These are phyloP conservation scores for Dinoponera quadriceps DNA, from an alignment of 1,140 invertebrate species.

Conservation along the genomic window DNA sequence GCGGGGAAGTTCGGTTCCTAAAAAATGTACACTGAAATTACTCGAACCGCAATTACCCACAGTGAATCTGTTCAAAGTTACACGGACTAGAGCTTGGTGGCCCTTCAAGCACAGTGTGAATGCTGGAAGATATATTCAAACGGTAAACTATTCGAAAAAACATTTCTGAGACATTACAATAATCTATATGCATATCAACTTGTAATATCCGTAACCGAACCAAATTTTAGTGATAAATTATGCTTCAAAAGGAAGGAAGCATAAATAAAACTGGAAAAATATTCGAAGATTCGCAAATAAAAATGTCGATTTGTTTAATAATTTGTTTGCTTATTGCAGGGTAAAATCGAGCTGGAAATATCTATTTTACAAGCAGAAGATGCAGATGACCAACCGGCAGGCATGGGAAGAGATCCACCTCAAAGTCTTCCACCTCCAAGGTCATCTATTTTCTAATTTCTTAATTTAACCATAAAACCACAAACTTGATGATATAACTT, in stretches of 20 bases:
- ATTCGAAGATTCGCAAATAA: neutral
- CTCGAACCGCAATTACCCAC: slow-evolving; percentile 87
- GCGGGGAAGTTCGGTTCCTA: slow-evolving; percentile 86
- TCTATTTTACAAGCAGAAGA: slow-evolving; percentile 87
- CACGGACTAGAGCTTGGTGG: slow-evolving; percentile 93
- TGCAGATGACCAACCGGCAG: slow-evolving; percentile 87
- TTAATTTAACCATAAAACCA: too few species aligned
- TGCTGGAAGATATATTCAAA: slow-evolving; percentile 78
- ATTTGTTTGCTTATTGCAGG: slow-evolving; percentile 82
- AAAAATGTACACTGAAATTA: slow-evolving; percentile 87
- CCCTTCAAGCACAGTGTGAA: slow-evolving; percentile 87
- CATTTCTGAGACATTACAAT: too few species aligned
- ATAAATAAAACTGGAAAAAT: neutral
- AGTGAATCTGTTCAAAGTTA: slow-evolving; percentile 92
- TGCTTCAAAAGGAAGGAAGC: neutral
- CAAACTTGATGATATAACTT: too few species aligned
- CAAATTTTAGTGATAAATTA: neutral
- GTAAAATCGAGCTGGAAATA: slow-evolving; percentile 89
- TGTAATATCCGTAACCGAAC: neutral
- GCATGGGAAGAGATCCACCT: slow-evolving; percentile 87
- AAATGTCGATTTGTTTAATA: neutral
- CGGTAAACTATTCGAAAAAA: slow-evolving; percentile 77
- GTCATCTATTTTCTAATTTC: slow-evolving; percentile 76
- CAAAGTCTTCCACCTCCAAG: slow-evolving; percentile 87
- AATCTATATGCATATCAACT: too few species aligned